Percentiles rank a stretch among this genome's conserved stretches.
These are phyloP conservation scores for Salvelinus namaycush DNA, from an alignment of 2,113 vertebrate species.

Conservation along the genomic window DNA sequence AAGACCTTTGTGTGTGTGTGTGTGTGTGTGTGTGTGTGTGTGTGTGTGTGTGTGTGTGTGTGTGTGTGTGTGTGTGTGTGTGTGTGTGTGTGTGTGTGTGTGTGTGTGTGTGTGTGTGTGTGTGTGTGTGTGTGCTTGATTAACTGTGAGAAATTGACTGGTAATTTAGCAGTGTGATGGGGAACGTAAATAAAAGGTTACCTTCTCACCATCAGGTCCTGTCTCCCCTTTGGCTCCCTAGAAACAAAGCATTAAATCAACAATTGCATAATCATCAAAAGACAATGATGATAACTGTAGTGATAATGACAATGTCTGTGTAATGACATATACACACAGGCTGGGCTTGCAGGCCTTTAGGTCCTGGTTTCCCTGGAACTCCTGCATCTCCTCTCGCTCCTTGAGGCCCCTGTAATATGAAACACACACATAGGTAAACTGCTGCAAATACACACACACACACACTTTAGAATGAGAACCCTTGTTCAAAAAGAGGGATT, in stretches of 20 bases:
- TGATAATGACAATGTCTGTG: neutral
- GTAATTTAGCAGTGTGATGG: neutral
- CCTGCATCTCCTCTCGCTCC: slow-evolving; percentile 73
- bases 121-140: neutral
- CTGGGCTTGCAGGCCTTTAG: slow-evolving; percentile 68
- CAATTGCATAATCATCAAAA: neutral
- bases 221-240: slow-evolving; percentile 76
- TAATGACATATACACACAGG: slow-evolving; percentile 43
- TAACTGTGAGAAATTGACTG: neutral
- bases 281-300: neutral
- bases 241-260: neutral
- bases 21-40: neutral
- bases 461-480: no score
- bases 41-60: neutral
- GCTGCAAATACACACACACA: neutral
- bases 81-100: neutral
- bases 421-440: neutral
- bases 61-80: neutral
- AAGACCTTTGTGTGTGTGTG: neutral
- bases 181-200: slow-evolving; percentile 42
- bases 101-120: neutral
- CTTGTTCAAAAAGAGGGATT: no score
- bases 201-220: slow-evolving; percentile 72
- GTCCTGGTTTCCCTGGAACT: slow-evolving; percentile 67
- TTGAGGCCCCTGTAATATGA: slow-evolving; percentile 61